Evolutionary conservation across 1,140 invertebrate species (phyloP).

Genomic region (Caenorhabditis latens): DNA sequence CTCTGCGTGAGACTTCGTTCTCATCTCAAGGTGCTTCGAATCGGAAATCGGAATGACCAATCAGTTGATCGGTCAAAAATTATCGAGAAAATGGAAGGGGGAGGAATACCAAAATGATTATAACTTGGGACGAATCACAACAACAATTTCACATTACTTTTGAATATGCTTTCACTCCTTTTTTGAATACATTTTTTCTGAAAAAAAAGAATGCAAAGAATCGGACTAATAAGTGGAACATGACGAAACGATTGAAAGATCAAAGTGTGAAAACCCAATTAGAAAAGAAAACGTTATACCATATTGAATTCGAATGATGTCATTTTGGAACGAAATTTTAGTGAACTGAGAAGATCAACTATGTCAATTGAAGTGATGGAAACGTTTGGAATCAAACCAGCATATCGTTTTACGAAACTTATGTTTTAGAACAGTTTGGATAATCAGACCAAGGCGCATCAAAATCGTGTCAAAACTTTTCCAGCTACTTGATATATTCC

Average conservation of each 20-base stretch:
- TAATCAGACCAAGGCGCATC: too few species aligned
- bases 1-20: background rate
- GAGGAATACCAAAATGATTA: background rate
- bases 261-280: conserved; percentile 7
- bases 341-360: too few species aligned
- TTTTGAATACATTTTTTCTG: background rate
- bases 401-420: too few species aligned
- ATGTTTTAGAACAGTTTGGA: too few species aligned
- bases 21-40: background rate
- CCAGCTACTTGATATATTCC: too few species aligned
- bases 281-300: too few species aligned
- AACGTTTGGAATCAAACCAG: too few species aligned
- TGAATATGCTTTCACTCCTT: background rate
- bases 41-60: conserved; percentile 42
- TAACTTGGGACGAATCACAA: conserved; percentile 6
- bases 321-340: background rate
- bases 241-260: background rate
- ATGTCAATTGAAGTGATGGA: too few species aligned
- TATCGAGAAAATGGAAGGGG: background rate
- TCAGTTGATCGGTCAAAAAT: conserved; percentile 50
- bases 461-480: too few species aligned
- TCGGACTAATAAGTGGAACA: conserved; percentile 7
- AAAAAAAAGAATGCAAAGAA: background rate
- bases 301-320: background rate
- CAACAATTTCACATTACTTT: background rate